Evolutionary conservation across 1,140 invertebrate species (phyloP), one percentile per base, ranked within the genome.

Genomic region (Procambarus clarkii): DNA sequence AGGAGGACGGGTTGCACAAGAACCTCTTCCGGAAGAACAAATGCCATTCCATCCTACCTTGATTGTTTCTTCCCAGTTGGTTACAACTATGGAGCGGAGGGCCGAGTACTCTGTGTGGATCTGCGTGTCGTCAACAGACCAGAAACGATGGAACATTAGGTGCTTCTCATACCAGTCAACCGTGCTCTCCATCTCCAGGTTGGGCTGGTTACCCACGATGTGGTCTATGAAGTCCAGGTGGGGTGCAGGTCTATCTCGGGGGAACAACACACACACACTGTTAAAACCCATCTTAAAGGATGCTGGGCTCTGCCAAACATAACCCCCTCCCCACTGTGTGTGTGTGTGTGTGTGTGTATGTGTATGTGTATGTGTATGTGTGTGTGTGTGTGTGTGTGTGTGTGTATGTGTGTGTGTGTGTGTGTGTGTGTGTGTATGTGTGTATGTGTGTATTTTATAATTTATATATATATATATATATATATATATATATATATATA

Each of bases 51-150:
- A 54, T 54, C 60, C 60, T 69, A 96, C 95, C 95, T 99, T 99
- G 11, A 99, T 97, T 0, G 98, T 99, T 94, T 99, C 99, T 93
- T 99, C 98, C 95, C 97, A 99, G 94, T 99, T 99, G 2, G 98
- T 97, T 96, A 99, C 97, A 0, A 99, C 99, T 92, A 99, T 98
- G 0, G 99, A 99, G 48, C 98, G 96, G 13, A 99, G 95, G 0
- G 98, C 97, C 1, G 99, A 99, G 95, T 97, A 99, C 94, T 99
- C 97, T 0, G 99, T 99, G 94, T 99, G 98, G 7, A 99, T 96
- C 94, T 99, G 98, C 11, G 96, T 96, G 94, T 99, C 99, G 94
- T 99, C 99, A 0, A 99, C 98, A 4, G 99, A 99, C 99, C 99
- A 99, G 94, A 99, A 99, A 94, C 99, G 96, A 95, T 99, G 99